A percentile compares a stretch with the other conserved stretches of the same genome.
These are phyloP conservation scores for Amphiura filiformis DNA, from an alignment of 35 echinoderm and acorn worm species.

Conservation along the genomic window DNA sequence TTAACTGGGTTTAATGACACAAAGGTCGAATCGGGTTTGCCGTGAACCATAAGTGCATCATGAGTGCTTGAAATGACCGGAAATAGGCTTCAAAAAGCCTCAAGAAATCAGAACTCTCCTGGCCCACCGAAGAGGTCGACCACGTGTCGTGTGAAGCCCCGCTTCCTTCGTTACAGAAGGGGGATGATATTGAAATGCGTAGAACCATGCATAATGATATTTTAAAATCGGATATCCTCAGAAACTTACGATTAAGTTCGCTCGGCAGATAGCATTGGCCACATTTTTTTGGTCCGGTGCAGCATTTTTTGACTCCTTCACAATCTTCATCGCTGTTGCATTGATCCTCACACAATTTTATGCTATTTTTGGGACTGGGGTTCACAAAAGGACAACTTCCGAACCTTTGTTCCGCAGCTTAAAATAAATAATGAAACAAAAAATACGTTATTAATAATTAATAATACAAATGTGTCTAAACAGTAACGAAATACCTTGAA, in stretches of 20 bases:
- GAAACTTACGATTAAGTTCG: neutral
- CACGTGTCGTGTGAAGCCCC: neutral
- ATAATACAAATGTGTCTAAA: no score
- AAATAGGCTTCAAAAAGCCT: no score
- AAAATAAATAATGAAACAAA: no score
- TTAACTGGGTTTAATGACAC: no score
- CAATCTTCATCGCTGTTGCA: neutral
- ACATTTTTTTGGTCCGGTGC: neutral
- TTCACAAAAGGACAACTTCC: neutral
- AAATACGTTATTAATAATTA: no score
- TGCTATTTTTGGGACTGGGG: neutral
- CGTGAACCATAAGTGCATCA: no score
- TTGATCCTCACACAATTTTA: neutral
- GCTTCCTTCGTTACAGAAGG: neutral
- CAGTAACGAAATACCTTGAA: no score
- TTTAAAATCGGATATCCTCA: neutral
- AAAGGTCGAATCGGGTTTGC: no score
- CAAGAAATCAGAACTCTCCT: no score
- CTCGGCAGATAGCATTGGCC: neutral
- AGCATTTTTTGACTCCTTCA: neutral
- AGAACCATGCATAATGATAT: neutral
- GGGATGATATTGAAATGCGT: neutral
- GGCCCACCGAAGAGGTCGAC: no score
- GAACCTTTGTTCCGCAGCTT: neutral
- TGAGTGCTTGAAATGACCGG: no score